These are phyloP conservation scores for Taurulus bubalis DNA, from an alignment of 2,113 vertebrate species.

Conservation along the genomic window DNA sequence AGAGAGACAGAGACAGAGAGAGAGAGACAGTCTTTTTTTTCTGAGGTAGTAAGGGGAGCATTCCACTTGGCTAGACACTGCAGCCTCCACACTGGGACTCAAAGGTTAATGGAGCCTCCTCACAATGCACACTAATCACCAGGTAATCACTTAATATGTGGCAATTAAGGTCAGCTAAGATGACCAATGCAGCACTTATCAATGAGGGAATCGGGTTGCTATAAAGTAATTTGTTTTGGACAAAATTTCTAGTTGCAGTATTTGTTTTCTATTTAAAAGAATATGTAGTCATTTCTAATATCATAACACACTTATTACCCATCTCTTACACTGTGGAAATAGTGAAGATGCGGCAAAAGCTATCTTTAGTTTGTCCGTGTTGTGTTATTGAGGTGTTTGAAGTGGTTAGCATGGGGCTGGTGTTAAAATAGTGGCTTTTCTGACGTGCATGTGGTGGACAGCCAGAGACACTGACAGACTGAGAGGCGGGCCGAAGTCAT, in stretches of 20 bases:
- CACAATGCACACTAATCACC: slow-evolving; percentile 75
- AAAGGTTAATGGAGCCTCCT: slow-evolving; percentile 80
- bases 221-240: slow-evolving; percentile 3
- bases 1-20: too few relatives aligned
- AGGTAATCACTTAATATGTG: slow-evolving; percentile 68
- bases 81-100: slow-evolving; percentile 71
- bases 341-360: slow-evolving; percentile 2
- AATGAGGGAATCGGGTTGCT: slow-evolving; percentile 5
- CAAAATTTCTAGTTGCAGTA: neutral
- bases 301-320: slow-evolving; percentile 14
- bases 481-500: slow-evolving; percentile 64
- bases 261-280: neutral
- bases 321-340: slow-evolving; percentile 14
- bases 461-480: slow-evolving; percentile 45
- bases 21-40: neutral
- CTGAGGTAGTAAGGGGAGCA: slow-evolving; percentile 43
- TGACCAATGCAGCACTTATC: slow-evolving; percentile 58
- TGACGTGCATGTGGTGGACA: slow-evolving; percentile 36
- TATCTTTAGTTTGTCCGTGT: slow-evolving; percentile 15
- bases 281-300: neutral
- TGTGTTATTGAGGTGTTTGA: slow-evolving; percentile 30
- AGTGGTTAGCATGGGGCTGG: neutral
- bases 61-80: slow-evolving; percentile 66
- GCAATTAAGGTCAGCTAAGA: slow-evolving; percentile 51
- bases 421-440: slow-evolving; percentile 40